Evolutionary conservation across 2,113 vertebrate genomes (phyloP), one percentile per base, ranked within the genome.

Genomic region (Silurus asotus): DNA sequence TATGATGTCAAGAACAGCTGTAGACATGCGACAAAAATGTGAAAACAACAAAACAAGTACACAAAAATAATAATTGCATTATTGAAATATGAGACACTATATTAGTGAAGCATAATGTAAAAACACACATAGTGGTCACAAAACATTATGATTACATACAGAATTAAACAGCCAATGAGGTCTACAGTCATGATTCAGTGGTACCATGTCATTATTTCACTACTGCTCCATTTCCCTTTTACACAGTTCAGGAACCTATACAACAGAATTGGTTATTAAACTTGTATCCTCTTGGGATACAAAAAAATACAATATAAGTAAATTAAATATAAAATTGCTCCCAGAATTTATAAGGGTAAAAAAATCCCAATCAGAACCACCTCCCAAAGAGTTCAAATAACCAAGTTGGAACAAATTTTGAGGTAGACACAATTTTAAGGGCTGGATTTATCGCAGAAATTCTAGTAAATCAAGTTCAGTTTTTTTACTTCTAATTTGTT

Each of bases 121-220:
- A 88, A 78, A 83, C 88, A 89, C 89, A 91, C 84, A 89, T 87
- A 94, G 93, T 92, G 92, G 91, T 93, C 90, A 93, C 87, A 92
- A 37, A 79, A 92, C 86, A 91, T 86, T 69, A 87, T 90, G 87
- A 89, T 87, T 59, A 77, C 84, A 74, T 81, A 62, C 65, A 77
- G 87, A 91, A 88, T 89, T 82, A 90, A 59, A 78, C 23, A 88
- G 82, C 48, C 81, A 61, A 77, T 69, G 75, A 88, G 79, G 84
- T 85, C 86, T 65, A 75, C 37, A 55, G 67, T 84, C 55, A 83
- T 84, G 84, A 90, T 86, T 88, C 62, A 87, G 55, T 88, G 85
- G 77, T 81, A 83, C 62, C 65, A 81, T 81, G 84, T 78, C 84
- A 84, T 87, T 65, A 7, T 82, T 82, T 83, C 65, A 72, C 61